Conservation (phyloP, 1,140 invertebrate species). For the Heliconius himera region DNA sequence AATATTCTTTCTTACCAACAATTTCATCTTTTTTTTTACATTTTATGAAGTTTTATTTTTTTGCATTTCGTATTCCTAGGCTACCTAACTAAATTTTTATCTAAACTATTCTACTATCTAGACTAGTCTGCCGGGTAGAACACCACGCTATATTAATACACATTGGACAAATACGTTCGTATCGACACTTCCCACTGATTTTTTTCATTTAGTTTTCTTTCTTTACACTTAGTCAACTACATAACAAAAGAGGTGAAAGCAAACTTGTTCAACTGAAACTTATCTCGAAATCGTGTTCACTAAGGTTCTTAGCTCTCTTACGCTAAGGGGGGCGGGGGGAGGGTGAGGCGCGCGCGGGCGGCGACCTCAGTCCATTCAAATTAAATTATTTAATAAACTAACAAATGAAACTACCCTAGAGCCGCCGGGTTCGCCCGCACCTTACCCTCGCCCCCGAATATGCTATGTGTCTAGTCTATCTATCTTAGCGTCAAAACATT, state of each 20-base stretch:
- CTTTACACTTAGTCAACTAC: slow-evolving; percentile 80
- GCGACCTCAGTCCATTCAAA: slow-evolving; percentile 78
- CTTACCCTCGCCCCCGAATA: slow-evolving; percentile 57
- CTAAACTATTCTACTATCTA: slow-evolving; percentile 79
- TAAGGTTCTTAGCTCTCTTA: slow-evolving; percentile 64
- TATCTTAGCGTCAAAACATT: slow-evolving; percentile 80
- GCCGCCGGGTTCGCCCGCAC: slow-evolving; percentile 53
- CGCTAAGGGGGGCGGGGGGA: slow-evolving; percentile 50
- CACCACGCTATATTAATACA: slow-evolving; percentile 81
- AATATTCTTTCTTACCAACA: slow-evolving; percentile 82
- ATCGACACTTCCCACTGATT: slow-evolving; percentile 74
- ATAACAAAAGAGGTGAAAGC: slow-evolving; percentile 81
- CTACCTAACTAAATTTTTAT: slow-evolving; percentile 81
- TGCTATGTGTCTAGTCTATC: slow-evolving; percentile 72
- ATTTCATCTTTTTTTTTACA: slow-evolving; percentile 82
- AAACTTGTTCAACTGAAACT: slow-evolving; percentile 79
- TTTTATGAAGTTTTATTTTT: slow-evolving; percentile 79
- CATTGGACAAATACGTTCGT: slow-evolving; percentile 81
- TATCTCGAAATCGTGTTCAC: slow-evolving; percentile 72
- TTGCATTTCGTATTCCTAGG: slow-evolving; percentile 79
- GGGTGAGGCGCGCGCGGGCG: slow-evolving; percentile 51
- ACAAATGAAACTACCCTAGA: slow-evolving; percentile 79
- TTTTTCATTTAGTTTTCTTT: slow-evolving; percentile 76
- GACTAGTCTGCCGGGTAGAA: slow-evolving; percentile 82
- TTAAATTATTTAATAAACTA: slow-evolving; percentile 82